These are phyloP conservation scores for Aurelia aurita complex sp. Pacific DNA, from an alignment of 30 jellyfish, hydroid and myxozoan genomes.

Conservation along the genomic window DNA sequence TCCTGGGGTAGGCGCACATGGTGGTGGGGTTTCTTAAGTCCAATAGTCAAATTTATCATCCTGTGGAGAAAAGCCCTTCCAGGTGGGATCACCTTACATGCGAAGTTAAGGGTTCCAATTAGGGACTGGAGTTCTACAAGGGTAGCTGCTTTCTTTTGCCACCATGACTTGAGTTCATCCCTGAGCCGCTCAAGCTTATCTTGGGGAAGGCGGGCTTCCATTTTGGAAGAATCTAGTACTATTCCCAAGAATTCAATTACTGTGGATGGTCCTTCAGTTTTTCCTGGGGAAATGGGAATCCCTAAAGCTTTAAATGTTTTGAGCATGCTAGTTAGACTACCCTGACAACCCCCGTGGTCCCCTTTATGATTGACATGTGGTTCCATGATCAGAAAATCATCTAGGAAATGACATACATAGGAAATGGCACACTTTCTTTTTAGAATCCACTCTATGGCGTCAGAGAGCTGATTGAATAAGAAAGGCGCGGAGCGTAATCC, in stretches of 20 bases:
- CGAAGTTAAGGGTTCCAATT: slow-evolving; percentile 53
- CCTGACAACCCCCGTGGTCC: background rate
- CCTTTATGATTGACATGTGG: background rate
- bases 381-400: slow-evolving; percentile 10
- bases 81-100: slow-evolving; percentile 62
- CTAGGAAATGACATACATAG: slow-evolving; percentile 4
- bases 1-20: slow-evolving; percentile 14
- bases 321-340: background rate
- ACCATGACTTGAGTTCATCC: background rate
- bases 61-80: slow-evolving; percentile 27
- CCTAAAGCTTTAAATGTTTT: slow-evolving; percentile 19
- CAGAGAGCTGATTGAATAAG: slow-evolving; percentile 10
- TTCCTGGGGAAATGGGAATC: slow-evolving; percentile 55
- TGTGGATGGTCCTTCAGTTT: slow-evolving; percentile 77
- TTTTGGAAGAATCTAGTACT: slow-evolving; percentile 31
- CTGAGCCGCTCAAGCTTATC: slow-evolving; percentile 56
- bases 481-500: slow-evolving; percentile 11
- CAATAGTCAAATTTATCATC: slow-evolving; percentile 30
- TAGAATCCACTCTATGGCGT: slow-evolving; percentile 18
- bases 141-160: slow-evolving; percentile 24
- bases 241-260: slow-evolving; percentile 52
- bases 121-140: slow-evolving; percentile 58
- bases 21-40: slow-evolving; percentile 42
- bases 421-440: slow-evolving; percentile 6
- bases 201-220: slow-evolving; percentile 54